Percentiles rank a stretch among this genome's conserved stretches.
These are phyloP conservation scores for Oppia nitens DNA, from an alignment of 1,140 invertebrate genomes.

Conservation along the genomic window DNA sequence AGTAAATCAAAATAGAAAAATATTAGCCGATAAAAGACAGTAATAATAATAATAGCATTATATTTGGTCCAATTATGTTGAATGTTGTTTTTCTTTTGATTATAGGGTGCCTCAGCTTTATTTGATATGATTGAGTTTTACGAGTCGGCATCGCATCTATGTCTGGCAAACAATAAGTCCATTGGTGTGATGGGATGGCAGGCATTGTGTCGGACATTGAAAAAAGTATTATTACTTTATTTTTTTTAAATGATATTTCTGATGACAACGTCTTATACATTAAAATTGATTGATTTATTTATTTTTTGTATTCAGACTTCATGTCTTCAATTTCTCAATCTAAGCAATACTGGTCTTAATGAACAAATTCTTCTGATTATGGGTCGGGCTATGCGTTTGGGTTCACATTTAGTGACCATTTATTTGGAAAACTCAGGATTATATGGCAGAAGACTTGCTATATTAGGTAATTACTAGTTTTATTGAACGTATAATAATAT, in stretches of 20 bases:
- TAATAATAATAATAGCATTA: background rate
- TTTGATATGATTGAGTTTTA: constrained; percentile 88
- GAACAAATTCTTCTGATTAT: constrained; percentile 49
- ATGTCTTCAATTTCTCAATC: constrained; percentile 49
- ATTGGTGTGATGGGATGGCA: constrained; percentile 61
- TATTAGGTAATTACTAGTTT: constrained; percentile 40
- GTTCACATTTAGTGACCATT: constrained; percentile 46
- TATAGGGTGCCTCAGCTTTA: constrained; percentile 43
- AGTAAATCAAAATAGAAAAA: background rate
- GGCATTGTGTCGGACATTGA: constrained; percentile 55
- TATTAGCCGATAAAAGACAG: background rate
- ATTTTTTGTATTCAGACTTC: constrained; percentile 37
- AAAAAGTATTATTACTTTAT: constrained; percentile 39
- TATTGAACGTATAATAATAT: background rate
- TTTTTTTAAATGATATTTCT: background rate
- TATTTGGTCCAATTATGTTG: constrained; percentile 18
- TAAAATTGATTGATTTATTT: constrained; percentile 2
- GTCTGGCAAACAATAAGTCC: constrained; percentile 53
- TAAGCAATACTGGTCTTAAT: constrained; percentile 43
- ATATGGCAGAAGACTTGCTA: constrained; percentile 42
- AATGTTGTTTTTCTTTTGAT: constrained; percentile 17
- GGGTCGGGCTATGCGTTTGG: constrained; percentile 44
- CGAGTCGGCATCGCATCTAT: constrained; percentile 55
- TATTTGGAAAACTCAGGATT: constrained; percentile 55
- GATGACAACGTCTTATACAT: background rate